Conservation (phyloP, 2,888 invertebrate species). For the Agriopis aurantiaria region DNA sequence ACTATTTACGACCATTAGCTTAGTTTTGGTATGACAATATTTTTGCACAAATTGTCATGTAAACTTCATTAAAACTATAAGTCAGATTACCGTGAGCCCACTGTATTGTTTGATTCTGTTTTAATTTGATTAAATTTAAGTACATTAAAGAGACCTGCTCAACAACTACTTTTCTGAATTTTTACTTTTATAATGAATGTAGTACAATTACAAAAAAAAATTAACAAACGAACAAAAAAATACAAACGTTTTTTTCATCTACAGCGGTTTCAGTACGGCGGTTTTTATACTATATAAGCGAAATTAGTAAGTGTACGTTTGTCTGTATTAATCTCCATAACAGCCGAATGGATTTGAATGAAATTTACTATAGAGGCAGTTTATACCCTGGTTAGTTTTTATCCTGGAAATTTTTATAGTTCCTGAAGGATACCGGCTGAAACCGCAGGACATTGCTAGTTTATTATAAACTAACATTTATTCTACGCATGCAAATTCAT, state of each 20-base stretch:
- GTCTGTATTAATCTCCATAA: too few species aligned
- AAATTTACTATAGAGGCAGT: too few species aligned
- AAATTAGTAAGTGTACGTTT: too few species aligned
- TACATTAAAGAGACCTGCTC: conserved; percentile 8
- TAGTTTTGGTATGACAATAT: background rate
- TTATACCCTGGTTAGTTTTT: too few species aligned
- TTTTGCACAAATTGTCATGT: background rate
- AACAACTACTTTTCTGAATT: background rate
- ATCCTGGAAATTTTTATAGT: too few species aligned
- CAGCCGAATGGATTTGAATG: too few species aligned
- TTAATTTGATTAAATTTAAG: background rate
- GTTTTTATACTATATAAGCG: too few species aligned
- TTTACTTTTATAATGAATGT: background rate
- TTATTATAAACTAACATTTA: background rate
- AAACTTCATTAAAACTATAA: background rate
- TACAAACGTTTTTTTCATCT: conserved; percentile 18
- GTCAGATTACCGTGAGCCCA: background rate
- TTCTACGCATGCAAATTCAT: conserved; percentile 24
- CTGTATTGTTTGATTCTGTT: background rate
- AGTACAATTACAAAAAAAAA: conserved; percentile 4
- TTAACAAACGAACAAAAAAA: too few species aligned
- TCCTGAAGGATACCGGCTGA: too few species aligned
- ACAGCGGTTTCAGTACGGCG: conserved; percentile 4
- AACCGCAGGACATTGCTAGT: background rate
- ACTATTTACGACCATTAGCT: background rate